Conservation (phyloP, 2,113 vertebrate genomes). For the Notechis scutatus region DNA sequence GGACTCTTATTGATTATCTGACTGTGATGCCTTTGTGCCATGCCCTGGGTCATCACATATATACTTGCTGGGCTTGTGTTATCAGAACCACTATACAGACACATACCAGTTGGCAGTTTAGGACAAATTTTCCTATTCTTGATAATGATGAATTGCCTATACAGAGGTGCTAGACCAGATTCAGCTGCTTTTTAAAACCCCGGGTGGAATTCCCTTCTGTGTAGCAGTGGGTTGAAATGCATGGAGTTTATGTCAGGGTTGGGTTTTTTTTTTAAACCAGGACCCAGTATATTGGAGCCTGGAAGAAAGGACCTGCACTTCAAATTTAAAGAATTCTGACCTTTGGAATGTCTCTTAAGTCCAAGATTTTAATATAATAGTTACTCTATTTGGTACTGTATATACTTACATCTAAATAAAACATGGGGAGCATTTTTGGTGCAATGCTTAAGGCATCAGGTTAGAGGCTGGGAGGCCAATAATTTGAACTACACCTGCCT, state of each 20-base stretch:
- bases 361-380: not conserved
- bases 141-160: not conserved
- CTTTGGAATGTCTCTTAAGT: not conserved
- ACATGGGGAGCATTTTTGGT: not conserved
- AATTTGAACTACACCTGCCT: not conserved
- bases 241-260: not conserved
- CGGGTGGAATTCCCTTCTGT: not conserved
- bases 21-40: too few relatives aligned
- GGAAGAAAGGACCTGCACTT: not conserved
- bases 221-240: not conserved
- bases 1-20: too few relatives aligned
- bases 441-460: not conserved
- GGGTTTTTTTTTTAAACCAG: not conserved
- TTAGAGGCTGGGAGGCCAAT: not conserved
- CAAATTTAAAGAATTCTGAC: not conserved
- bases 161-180: not conserved
- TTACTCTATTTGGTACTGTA: not conserved
- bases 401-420: not conserved
- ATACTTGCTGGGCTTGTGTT: not conserved
- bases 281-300: not conserved
- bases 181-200: not conserved
- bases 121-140: too few relatives aligned
- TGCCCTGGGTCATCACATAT: too few relatives aligned
- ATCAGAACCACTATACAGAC: not conserved
- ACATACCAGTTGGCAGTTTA: not conserved